Evolutionary conservation across 1,140 invertebrate species (phyloP).

Genomic region (Dinoponera quadriceps): DNA sequence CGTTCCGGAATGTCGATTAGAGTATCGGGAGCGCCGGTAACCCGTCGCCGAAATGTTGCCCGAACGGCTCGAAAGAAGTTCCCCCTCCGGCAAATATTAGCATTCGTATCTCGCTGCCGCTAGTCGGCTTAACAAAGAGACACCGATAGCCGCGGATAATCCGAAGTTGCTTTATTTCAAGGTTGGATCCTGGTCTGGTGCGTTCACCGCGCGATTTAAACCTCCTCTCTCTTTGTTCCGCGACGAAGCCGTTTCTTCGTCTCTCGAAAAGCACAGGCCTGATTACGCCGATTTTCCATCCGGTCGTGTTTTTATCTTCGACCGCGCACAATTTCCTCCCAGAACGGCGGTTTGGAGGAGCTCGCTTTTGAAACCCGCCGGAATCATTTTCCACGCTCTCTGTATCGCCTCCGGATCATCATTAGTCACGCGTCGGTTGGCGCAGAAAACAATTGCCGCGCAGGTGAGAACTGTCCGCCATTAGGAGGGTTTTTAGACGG

Average conservation of each 20-base stretch:
- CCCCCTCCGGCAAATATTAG: conserved; percentile 13
- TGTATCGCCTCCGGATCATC: conserved; percentile 19
- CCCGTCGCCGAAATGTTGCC: neutral
- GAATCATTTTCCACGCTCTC: conserved; percentile 20
- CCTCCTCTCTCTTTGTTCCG: neutral
- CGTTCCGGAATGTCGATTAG: neutral
- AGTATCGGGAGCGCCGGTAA: neutral
- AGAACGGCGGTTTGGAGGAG: too few species aligned
- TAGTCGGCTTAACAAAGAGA: conserved; percentile 21
- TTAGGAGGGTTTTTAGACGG: conserved; percentile 16
- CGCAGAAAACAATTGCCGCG: conserved; percentile 31
- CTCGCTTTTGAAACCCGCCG: neutral
- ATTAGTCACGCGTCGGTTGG: conserved; percentile 18
- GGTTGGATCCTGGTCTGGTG: neutral
- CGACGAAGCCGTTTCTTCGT: neutral
- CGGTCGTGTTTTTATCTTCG: neutral
- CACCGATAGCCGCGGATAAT: conserved; percentile 13
- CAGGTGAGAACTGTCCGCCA: neutral
- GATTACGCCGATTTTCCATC: conserved; percentile 3
- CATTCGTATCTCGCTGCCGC: neutral
- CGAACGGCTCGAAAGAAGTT: neutral
- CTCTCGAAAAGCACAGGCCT: neutral
- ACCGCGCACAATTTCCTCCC: neutral
- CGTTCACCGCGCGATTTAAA: conserved; percentile 10
- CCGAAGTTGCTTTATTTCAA: conserved; percentile 33